A percentile compares a stretch with the other conserved stretches of the same genome.
Conservation (phyloP, 2,113 vertebrate species). For the Actinemys pallida region DNA sequence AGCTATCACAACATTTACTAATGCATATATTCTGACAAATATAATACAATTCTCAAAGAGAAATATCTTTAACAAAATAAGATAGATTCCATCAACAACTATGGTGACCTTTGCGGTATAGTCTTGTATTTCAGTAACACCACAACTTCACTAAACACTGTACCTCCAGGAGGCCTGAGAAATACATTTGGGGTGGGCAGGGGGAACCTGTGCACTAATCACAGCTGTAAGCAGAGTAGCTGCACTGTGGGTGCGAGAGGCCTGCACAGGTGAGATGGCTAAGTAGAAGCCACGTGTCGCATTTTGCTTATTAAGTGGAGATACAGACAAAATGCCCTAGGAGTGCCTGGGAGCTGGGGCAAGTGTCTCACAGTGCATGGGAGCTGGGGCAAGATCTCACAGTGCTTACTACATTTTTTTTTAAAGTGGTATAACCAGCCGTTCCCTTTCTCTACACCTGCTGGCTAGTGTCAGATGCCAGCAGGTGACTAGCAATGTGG, state of each 20-base stretch:
- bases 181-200: not conserved
- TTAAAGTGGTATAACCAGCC: not conserved
- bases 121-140: not conserved
- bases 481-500: slow-evolving; percentile 3
- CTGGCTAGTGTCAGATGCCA: not conserved
- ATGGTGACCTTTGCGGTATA: not conserved
- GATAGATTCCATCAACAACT: not conserved
- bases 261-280: not conserved
- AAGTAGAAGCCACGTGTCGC: slow-evolving; percentile 29
- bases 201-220: not conserved
- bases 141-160: not conserved
- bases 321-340: slow-evolving; percentile 29
- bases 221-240: not conserved
- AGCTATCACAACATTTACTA: not conserved
- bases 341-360: not conserved
- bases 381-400: not conserved
- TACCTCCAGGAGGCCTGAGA: not conserved
- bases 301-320: slow-evolving; percentile 41
- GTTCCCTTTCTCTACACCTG: slow-evolving; percentile 31
- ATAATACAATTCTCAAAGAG: not conserved
- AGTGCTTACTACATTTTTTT: not conserved
- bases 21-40: not conserved
- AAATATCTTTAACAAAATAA: not conserved
- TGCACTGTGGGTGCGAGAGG: not conserved
- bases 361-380: not conserved